Evolutionary conservation across 2,888 invertebrate species (phyloP), one percentile per base, ranked within the genome.

Genomic region (Drosophila borborema): DNA sequence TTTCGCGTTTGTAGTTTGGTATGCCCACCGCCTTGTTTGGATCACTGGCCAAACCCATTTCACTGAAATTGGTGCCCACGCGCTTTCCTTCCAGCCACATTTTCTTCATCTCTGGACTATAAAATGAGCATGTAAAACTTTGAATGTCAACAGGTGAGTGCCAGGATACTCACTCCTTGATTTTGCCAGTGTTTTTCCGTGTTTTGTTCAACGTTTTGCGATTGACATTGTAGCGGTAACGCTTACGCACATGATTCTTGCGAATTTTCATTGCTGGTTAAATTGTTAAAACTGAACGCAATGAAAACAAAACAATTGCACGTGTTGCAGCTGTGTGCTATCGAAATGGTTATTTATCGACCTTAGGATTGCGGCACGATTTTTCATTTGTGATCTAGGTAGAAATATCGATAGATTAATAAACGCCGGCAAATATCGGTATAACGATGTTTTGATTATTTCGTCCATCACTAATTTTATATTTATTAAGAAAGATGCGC

Each of bases 11-110:
- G 45, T 94, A 94, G 87, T 94, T 96, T 0, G 96, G 96, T 73
- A 96, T 95, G 90, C 95, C 94, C 9, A 98, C 93, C 0, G 94
- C 94, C 93, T 95, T 94, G 89, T 98, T 98, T 0, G 97, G 95
- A 93, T 98, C 96, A 86, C 95, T 95, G 0, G 96, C 95, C 54
- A 98, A 93, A 0, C 98, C 98, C 97, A 98, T 98, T 80, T 96
- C 95, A 77, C 94, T 94, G 61, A 98, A 94, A 93, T 98, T 98
- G 36, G 94, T 94, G 48, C 94, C 93, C 0, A 96, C 94, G 2
- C 97, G 96, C 91, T 96, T 96, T 45, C 94, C 95, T 5, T 94
- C 92, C 87, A 97, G 95, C 98, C 98, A 98, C 40, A 96, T 95
- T 64, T 96, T 94, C 91, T 96, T 96, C 65, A 97, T 94, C 72